Evolutionary conservation across 2,888 invertebrate genomes (phyloP).

Genomic region (Pyrocoelia pectoralis): DNA sequence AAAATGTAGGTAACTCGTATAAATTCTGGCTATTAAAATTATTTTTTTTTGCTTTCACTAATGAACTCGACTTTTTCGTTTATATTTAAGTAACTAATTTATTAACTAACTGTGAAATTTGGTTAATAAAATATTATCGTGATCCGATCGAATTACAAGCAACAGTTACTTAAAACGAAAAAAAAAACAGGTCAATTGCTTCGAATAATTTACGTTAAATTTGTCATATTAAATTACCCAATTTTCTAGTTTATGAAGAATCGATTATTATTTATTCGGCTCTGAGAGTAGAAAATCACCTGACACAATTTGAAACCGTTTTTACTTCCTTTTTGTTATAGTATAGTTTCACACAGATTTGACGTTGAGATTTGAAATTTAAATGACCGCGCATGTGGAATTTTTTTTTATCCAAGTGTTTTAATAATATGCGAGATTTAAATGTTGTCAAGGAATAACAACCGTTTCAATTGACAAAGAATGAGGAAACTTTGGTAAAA

Average conservation of each 20-base stretch:
- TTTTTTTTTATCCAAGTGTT: too few relatives aligned
- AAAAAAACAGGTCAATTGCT: constrained; percentile 1
- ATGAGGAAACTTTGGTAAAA: too few relatives aligned
- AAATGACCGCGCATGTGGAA: too few relatives aligned
- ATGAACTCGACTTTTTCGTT: background rate
- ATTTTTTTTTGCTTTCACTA: background rate
- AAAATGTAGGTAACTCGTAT: background rate
- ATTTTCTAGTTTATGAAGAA: background rate
- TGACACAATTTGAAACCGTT: too few relatives aligned
- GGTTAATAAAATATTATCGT: background rate
- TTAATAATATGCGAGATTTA: too few relatives aligned
- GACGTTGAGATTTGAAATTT: too few relatives aligned
- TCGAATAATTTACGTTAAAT: background rate
- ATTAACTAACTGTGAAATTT: constrained; percentile 1
- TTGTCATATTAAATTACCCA: background rate
- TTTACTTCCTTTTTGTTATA: too few relatives aligned
- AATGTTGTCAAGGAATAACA: too few relatives aligned
- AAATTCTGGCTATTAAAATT: background rate
- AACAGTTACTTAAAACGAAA: background rate
- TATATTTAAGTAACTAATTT: background rate
- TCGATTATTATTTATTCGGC: background rate
- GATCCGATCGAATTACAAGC: background rate
- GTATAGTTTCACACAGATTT: too few relatives aligned
- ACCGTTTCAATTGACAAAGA: too few relatives aligned
- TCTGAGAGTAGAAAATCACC: too few relatives aligned